Evolutionary conservation across 2,797 vertebrate genomes (phyloP).

Genomic region (Catharus ustulatus): DNA sequence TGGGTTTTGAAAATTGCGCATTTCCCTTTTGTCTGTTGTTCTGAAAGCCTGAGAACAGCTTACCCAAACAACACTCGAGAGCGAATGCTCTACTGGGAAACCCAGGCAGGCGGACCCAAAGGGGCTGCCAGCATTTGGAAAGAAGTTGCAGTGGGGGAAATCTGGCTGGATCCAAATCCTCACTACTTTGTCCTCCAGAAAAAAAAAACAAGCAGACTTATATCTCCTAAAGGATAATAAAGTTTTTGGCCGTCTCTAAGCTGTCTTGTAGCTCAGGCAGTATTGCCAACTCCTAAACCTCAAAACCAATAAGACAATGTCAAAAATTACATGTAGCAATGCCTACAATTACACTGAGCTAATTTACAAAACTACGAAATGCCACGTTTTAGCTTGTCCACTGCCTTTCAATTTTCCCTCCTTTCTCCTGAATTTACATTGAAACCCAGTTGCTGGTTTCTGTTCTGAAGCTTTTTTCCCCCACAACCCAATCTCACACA

Average conservation of each 20-base stretch:
- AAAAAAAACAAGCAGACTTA: neutral
- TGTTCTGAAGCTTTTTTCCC: neutral
- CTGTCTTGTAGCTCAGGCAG: neutral
- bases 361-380: neutral
- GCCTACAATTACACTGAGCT: neutral
- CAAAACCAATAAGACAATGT: neutral
- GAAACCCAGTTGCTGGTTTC: neutral
- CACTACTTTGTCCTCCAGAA: neutral
- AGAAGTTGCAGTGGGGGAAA: neutral
- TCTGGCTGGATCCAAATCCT: neutral
- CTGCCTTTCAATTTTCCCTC: neutral
- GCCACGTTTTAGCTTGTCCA: neutral
- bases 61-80: neutral
- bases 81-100: neutral
- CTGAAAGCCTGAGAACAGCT: neutral
- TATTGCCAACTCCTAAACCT: neutral
- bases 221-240: neutral
- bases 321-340: neutral
- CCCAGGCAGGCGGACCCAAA: fast-evolving
- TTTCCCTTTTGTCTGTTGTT: neutral
- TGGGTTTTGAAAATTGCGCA: neutral
- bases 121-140: neutral
- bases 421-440: neutral
- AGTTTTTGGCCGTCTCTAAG: neutral
- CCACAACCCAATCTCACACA: neutral